Conservation (phyloP, 2,113 vertebrate species). For the Agapornis roseicollis region DNA sequence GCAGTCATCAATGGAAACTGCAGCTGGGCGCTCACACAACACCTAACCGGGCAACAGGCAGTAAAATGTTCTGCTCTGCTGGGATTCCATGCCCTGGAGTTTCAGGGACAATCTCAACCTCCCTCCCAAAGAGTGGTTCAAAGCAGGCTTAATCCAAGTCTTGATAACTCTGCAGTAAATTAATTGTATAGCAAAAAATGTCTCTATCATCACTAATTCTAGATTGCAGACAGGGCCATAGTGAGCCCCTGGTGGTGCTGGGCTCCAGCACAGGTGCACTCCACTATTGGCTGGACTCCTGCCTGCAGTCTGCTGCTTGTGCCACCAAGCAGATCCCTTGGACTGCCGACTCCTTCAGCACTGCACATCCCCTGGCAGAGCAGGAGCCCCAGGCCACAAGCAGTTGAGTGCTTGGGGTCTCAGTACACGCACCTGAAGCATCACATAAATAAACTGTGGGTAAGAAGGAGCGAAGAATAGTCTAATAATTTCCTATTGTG, state of each 20-base stretch:
- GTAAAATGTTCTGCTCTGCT: neutral
- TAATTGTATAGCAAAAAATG: neutral
- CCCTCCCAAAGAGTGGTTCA: rapidly evolving
- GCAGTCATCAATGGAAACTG: neutral
- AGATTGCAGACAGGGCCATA: neutral
- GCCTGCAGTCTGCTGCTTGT: neutral
- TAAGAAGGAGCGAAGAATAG: neutral
- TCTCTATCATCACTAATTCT: neutral
- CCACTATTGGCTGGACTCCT: neutral
- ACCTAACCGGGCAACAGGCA: neutral
- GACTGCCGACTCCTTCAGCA: rapidly evolving
- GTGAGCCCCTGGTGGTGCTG: rapidly evolving
- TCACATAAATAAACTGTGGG: neutral
- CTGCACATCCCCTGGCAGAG: rapidly evolving
- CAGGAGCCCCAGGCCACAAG: neutral
- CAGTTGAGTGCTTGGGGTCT: neutral
- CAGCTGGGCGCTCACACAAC: neutral
- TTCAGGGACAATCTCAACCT: neutral
- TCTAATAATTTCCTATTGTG: neutral
- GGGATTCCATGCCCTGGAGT: neutral
- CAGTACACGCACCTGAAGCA: neutral
- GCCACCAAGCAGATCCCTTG: rapidly evolving
- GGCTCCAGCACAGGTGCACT: neutral
- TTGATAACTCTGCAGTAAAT: neutral
- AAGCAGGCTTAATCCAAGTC: neutral